A percentile compares a stretch with the other conserved stretches of the same genome.
Evolutionary conservation across 1,140 invertebrate genomes (phyloP).

Genomic region (Calosoma granatense): DNA sequence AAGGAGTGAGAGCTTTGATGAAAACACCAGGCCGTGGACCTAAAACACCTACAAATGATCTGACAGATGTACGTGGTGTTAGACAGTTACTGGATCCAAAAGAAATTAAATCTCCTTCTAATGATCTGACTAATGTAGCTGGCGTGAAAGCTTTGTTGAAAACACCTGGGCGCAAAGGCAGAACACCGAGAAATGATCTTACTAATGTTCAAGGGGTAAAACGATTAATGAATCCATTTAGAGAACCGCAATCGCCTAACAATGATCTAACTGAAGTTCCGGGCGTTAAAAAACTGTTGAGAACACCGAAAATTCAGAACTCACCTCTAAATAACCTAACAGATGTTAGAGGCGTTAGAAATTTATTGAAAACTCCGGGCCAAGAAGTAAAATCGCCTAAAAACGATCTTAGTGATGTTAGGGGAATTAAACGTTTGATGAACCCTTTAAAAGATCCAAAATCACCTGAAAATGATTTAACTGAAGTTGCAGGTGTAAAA

Average conservation of each 20-base stretch:
- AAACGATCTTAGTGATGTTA: conserved; percentile 35
- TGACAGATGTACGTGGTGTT: conserved; percentile 33
- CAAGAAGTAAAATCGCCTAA: conserved; percentile 27
- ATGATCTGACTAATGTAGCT: conserved; percentile 34
- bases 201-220: too few species aligned
- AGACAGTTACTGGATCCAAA: conserved; percentile 18
- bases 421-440: conserved; percentile 33
- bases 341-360: too few species aligned
- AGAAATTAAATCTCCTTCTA: conserved; percentile 29
- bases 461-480: conserved; percentile 31
- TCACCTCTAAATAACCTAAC: too few species aligned
- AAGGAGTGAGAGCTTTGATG: conserved; percentile 21
- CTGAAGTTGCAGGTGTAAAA: conserved; percentile 28
- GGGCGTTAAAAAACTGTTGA: too few species aligned
- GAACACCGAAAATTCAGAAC: too few species aligned
- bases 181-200: conserved; percentile 35
- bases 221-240: conserved; percentile 32
- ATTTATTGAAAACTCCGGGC: too few species aligned
- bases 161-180: conserved; percentile 15
- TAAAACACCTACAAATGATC: conserved; percentile 34
- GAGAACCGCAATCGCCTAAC: too few species aligned
- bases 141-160: conserved; percentile 33
- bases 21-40: conserved; percentile 17
- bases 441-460: conserved; percentile 16
- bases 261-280: too few species aligned